A percentile compares a stretch with the other conserved stretches of the same genome.
These are phyloP conservation scores for Manacus vitellinus DNA, from an alignment of 2,113 vertebrate species.

Conservation along the genomic window DNA sequence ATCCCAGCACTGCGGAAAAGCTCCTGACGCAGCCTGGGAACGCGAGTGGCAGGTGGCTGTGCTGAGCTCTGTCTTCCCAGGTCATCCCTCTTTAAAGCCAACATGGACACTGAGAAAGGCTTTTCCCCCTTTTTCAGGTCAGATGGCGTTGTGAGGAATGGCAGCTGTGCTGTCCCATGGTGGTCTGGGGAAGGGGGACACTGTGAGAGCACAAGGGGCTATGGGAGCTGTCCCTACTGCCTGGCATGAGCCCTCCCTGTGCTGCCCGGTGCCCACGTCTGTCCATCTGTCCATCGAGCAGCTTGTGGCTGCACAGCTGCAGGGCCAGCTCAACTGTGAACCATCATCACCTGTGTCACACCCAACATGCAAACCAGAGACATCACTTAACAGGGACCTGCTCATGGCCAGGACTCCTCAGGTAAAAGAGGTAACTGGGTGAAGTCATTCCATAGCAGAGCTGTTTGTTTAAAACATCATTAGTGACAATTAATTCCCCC, in stretches of 20 bases:
- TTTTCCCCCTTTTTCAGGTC: not conserved
- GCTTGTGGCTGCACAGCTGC: fast-evolving
- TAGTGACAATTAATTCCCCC: not conserved
- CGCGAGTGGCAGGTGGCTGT: not conserved
- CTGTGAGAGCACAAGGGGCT: fast-evolving
- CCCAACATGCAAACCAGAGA: not conserved
- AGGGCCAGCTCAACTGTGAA: fast-evolving
- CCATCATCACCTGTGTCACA: not conserved
- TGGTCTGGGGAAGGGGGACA: not conserved
- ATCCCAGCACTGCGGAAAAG: fast-evolving
- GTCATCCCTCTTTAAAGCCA: not conserved
- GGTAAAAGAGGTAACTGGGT: not conserved
- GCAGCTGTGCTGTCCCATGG: fast-evolving
- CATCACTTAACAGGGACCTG: not conserved
- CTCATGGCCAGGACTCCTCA: fast-evolving
- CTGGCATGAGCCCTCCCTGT: not conserved
- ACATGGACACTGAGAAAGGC: fast-evolving
- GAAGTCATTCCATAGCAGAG: not conserved
- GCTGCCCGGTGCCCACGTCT: not conserved
- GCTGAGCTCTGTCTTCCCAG: not conserved
- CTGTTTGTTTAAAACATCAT: not conserved
- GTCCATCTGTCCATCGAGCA: fast-evolving
- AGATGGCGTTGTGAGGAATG: not conserved
- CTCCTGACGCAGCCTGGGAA: not conserved
- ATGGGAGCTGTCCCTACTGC: not conserved